These are phyloP conservation scores for Anoplophora glabripennis DNA, from an alignment of 1,140 invertebrate species.

Conservation along the genomic window DNA sequence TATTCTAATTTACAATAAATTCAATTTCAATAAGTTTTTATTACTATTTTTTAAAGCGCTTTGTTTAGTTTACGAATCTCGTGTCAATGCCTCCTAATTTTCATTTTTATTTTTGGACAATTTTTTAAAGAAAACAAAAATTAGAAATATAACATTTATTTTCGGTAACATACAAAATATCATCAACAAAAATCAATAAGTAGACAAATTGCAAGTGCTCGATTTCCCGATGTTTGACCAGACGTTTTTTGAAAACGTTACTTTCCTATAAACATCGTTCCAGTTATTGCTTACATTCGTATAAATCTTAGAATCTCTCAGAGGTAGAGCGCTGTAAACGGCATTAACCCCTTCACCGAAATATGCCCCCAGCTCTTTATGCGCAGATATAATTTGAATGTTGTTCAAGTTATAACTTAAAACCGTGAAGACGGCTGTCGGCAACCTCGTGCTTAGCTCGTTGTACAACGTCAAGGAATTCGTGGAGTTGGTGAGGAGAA, in stretches of 20 bases:
- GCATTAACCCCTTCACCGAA: constrained; percentile 15
- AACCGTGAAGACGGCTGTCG: constrained; percentile 20
- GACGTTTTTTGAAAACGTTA: constrained; percentile 29
- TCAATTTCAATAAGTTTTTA: too few relatives aligned
- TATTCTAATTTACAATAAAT: too few relatives aligned
- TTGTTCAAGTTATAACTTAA: constrained; percentile 19
- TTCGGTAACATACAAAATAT: too few relatives aligned
- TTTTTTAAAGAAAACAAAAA: too few relatives aligned
- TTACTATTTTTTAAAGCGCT: too few relatives aligned
- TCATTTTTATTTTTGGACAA: too few relatives aligned
- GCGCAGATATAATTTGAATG: constrained; percentile 2
- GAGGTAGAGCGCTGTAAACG: constrained; percentile 15
- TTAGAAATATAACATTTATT: too few relatives aligned
- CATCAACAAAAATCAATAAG: not conserved
- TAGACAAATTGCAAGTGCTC: constrained; percentile 15
- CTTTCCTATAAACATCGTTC: constrained; percentile 12
- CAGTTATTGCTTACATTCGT: not conserved
- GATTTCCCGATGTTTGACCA: constrained; percentile 34
- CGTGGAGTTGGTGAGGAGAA: constrained; percentile 19
- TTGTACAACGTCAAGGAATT: constrained; percentile 10
- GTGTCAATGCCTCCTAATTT: too few relatives aligned
- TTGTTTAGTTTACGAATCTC: too few relatives aligned
- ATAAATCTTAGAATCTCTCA: constrained; percentile 20
- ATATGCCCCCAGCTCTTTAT: constrained; percentile 24
- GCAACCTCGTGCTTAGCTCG: constrained; percentile 20